These are phyloP conservation scores for Dipodomys merriami DNA, from an alignment of 2,113 vertebrate species.

Conservation along the genomic window DNA sequence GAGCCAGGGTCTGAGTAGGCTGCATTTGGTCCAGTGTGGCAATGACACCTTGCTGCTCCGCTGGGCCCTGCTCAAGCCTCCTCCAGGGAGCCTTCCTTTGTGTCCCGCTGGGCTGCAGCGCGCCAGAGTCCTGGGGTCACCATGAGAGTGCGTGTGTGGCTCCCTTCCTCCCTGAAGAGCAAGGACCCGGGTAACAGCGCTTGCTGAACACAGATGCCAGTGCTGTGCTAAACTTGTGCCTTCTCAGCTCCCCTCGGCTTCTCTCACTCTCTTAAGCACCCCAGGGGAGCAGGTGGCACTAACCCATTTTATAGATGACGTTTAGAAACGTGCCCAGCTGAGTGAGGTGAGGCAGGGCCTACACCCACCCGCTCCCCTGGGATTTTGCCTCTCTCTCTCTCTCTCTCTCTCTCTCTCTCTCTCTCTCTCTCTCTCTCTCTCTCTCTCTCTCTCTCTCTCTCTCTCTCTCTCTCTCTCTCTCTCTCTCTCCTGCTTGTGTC, in stretches of 20 bases:
- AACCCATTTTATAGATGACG: neutral
- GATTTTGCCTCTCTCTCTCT: neutral
- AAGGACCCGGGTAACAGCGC: neutral
- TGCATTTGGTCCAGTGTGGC: neutral
- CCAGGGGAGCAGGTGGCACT: neutral
- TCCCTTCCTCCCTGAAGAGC: neutral
- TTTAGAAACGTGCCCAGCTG: neutral
- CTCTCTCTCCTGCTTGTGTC: neutral
- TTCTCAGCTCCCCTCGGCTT: neutral
- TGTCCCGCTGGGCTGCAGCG: too few relatives aligned
- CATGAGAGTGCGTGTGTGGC: accelerated
- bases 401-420: too few relatives aligned
- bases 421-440: too few relatives aligned
- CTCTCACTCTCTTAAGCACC: accelerated
- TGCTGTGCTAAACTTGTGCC: neutral
- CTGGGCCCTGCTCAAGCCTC: neutral
- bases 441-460: too few relatives aligned
- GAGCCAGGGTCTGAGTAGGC: neutral
- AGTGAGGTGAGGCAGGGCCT: neutral
- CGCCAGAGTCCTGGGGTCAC: accelerated
- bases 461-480: neutral
- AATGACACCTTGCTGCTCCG: neutral
- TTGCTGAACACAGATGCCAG: neutral
- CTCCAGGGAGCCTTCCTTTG: neutral
- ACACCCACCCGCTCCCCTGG: neutral